A percentile compares a stretch with the other conserved stretches of the same genome.
These are phyloP conservation scores for Pocillopora verrucosa DNA, from an alignment of 64 coral and sea anemone genomes.

Conservation along the genomic window DNA sequence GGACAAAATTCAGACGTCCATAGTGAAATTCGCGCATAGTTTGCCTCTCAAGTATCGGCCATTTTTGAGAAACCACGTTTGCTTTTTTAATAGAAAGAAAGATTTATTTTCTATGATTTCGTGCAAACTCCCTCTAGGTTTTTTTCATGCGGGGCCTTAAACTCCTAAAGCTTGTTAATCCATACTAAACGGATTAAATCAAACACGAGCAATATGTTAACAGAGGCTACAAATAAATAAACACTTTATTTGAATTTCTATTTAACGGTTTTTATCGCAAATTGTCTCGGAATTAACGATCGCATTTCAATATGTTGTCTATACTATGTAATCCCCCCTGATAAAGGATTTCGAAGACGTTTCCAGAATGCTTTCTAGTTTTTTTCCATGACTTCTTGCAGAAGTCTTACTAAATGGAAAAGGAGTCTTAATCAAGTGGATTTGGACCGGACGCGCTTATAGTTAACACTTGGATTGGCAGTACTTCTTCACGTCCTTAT, in stretches of 20 bases:
- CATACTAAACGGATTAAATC: constrained; percentile 6
- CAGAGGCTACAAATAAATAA: background rate
- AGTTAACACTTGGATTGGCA: background rate
- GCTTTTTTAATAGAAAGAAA: background rate
- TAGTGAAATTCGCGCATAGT: background rate
- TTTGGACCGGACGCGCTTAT: background rate
- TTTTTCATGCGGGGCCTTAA: background rate
- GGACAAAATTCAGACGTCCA: background rate
- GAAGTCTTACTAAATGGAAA: background rate
- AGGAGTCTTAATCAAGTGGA: background rate
- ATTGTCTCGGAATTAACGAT: too few species aligned
- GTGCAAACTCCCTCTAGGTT: background rate
- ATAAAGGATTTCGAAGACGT: background rate
- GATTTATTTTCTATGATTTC: background rate
- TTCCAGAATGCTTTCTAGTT: background rate
- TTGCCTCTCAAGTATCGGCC: background rate
- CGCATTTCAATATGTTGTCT: background rate
- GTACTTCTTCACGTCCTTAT: background rate
- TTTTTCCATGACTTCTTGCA: background rate
- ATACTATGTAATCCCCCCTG: background rate
- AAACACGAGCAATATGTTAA: background rate
- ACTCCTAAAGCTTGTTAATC: background rate
- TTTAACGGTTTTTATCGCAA: background rate
- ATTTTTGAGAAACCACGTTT: background rate
- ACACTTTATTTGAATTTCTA: background rate